phyloP scores from a whole-genome alignment of 2,888 invertebrate genomes.

The Parnassius apollo region DNA sequence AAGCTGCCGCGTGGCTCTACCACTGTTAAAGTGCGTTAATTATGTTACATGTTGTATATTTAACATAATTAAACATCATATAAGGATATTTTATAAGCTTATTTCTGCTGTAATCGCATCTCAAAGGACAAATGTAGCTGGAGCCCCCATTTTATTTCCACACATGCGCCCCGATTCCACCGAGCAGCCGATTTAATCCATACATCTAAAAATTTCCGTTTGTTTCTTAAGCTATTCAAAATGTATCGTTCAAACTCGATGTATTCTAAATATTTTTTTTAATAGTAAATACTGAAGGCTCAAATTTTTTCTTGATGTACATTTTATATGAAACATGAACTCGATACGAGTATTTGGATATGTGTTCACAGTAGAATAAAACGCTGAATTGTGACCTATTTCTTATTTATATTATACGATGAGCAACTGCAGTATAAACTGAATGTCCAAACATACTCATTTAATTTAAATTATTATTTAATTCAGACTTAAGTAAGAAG shows the following conservation, averaged over 20 bases:
- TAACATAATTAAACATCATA: too few relatives aligned
- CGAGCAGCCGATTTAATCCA: conserved; percentile 69
- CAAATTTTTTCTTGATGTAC: conserved; percentile 8
- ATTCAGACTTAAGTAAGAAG: conserved; percentile 47
- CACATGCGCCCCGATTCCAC: conserved; percentile 41
- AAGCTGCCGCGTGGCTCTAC: too few relatives aligned
- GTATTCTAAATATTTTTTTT: not conserved
- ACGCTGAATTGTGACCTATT: too few relatives aligned
- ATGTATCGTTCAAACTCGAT: conserved; percentile 20
- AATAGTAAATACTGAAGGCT: conserved; percentile 8
- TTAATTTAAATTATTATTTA: too few relatives aligned
- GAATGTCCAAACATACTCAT: too few relatives aligned
- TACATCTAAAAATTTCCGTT: conserved; percentile 35
- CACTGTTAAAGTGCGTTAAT: too few relatives aligned
- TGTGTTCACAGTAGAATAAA: too few relatives aligned
- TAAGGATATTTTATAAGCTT: not conserved
- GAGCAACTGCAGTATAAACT: not conserved
- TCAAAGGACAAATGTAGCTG: conserved; percentile 45
- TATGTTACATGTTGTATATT: too few relatives aligned
- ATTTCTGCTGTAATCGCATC: conserved; percentile 42
- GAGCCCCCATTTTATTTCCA: conserved; percentile 53
- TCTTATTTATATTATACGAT: not conserved
- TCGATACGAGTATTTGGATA: not conserved
- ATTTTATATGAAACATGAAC: conserved; percentile 21
- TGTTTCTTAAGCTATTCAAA: conserved; percentile 25